A percentile compares a stretch with the other conserved stretches of the same genome.
Evolutionary conservation across 2,888 invertebrate species (phyloP).

Genomic region (Epistrophe eligans): DNA sequence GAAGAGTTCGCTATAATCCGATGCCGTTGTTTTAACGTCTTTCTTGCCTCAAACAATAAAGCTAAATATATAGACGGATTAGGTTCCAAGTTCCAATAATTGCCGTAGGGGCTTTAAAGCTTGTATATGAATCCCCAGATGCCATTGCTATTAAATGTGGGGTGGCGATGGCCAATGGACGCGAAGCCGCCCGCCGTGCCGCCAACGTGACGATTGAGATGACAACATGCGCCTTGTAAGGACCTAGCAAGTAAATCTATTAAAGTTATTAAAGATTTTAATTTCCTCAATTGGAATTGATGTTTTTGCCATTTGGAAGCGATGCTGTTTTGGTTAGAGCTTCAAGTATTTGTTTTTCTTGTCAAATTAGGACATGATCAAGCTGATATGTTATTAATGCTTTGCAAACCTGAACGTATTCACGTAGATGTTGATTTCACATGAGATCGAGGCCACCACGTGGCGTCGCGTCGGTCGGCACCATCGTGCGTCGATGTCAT

Average conservation of each 20-base stretch:
- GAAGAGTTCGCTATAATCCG: slow-evolving; percentile 30
- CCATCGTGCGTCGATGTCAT: not conserved
- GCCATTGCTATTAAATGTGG: not conserved
- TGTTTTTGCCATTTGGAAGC: slow-evolving; percentile 55
- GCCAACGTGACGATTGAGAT: slow-evolving; percentile 39
- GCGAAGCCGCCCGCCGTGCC: not conserved
- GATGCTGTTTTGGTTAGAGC: slow-evolving; percentile 32
- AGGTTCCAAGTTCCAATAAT: not conserved
- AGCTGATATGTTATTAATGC: slow-evolving; percentile 31
- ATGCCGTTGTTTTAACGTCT: slow-evolving; percentile 18
- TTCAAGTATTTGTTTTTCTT: slow-evolving; percentile 55
- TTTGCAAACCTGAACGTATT: slow-evolving; percentile 61
- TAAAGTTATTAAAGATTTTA: slow-evolving; percentile 74
- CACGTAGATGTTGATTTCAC: slow-evolving; percentile 62
- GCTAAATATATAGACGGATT: not conserved
- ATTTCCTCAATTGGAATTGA: slow-evolving; percentile 71
- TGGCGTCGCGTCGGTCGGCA: not conserved
- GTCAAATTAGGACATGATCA: slow-evolving; percentile 67
- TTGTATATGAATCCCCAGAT: slow-evolving; percentile 24
- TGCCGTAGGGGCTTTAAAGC: not conserved
- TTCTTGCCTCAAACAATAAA: not conserved
- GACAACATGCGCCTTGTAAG: slow-evolving; percentile 70
- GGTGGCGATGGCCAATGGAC: not conserved
- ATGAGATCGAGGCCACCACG: slow-evolving; percentile 13
- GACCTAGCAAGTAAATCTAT: slow-evolving; percentile 66